Base-by-base conservation (phyloP, 2,797 vertebrate species). In the Lutjanus argentimaculatus region DNA sequence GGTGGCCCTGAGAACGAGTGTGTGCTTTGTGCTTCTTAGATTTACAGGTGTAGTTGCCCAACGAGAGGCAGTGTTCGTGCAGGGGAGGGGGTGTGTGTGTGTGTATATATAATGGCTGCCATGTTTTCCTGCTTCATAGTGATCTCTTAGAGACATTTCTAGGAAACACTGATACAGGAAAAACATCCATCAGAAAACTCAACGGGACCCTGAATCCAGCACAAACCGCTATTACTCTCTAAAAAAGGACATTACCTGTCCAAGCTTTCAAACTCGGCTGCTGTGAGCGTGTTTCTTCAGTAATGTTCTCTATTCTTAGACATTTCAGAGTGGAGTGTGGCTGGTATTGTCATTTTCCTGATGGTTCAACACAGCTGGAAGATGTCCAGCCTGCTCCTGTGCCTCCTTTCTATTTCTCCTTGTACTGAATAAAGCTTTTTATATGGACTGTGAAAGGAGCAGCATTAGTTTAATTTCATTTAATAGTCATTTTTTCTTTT, bases 1-100 rank as follows among this genome's bases (percentile, higher is more conserved):
- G 90, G 90, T 84, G 78, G 88, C 94, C 94, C 95, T 94, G 95
- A 95, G 94, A 90, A 89, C 55, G 1, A 85, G 58, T 85, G 73
- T 77, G 82, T 72, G 45, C 81, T 84, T 94, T 95, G 94, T 95
- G 94, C 94, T 95, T 94, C 71, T 88, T 77, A 75, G 71, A 87
- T 85, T 56, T 82, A 72, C 76, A 80, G 40, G 72, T 74, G 76
- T 58, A 17, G 51, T 46, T 64, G 46, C 67, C 70, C 62, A 45
- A 58, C 0, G 40, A 77, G 67, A 71, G 67, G 61, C 79, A 25
- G 69, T 67, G 69, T 65, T 65, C 46, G 58, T 36, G 30, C 30
- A 6, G 7, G 75, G 22, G 56, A 51, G 59, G 15, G 36, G 30
- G 4, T 52, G 48, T 30, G 13, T 6, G 40, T 49, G 59, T 64